phyloP scores from a whole-genome alignment of 2,113 vertebrate species.

The Hucho hucho region DNA sequence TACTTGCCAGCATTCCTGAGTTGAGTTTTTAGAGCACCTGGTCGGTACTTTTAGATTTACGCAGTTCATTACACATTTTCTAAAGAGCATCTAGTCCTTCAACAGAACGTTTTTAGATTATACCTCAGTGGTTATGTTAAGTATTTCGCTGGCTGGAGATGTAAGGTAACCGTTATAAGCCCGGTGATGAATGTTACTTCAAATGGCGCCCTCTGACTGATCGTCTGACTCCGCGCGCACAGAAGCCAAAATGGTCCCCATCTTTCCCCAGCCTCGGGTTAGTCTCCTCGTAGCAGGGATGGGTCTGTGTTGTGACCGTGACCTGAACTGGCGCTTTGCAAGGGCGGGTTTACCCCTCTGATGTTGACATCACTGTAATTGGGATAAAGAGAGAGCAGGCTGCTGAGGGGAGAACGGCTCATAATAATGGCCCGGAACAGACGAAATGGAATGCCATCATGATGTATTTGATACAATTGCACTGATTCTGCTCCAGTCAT shows the following conservation, averaged over 20 bases:
- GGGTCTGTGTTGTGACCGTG: neutral
- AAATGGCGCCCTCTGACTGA: conserved; percentile 1
- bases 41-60: neutral
- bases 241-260: conserved; percentile 4
- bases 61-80: no score
- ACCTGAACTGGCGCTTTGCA: no score
- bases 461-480: no score
- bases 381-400: neutral
- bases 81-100: neutral
- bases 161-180: neutral
- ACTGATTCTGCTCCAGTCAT: no score
- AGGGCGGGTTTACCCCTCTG: no score
- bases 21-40: neutral
- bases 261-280: neutral
- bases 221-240: neutral
- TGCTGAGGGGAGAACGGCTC: no score
- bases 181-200: neutral
- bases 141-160: neutral
- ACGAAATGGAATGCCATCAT: no score
- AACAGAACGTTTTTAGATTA: neutral
- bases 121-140: neutral
- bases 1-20: neutral
- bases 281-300: neutral
- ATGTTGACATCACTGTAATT: neutral
- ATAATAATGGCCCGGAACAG: no score